phyloP scores from a whole-genome alignment of 2,797 vertebrate genomes.

The Rhinoraja longicauda region DNA sequence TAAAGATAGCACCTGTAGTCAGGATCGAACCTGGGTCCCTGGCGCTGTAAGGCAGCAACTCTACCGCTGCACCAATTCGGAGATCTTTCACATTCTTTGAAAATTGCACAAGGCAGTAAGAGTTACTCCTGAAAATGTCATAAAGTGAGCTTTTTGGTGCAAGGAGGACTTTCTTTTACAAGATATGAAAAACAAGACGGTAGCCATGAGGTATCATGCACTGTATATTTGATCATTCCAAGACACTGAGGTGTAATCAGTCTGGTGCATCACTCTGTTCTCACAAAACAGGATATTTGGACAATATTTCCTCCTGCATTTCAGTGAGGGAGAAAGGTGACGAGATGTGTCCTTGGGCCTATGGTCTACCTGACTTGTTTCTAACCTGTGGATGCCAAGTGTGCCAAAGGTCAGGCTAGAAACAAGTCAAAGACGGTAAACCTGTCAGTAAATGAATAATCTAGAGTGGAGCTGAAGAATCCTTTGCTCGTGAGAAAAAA shows the following conservation, averaged over 20 bases:
- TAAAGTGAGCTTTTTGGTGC: not conserved
- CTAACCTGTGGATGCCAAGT: not conserved
- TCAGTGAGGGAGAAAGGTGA: not conserved
- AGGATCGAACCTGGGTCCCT: too few relatives aligned
- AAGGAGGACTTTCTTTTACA: not conserved
- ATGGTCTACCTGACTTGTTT: not conserved
- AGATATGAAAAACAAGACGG: not conserved
- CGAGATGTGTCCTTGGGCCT: too few relatives aligned
- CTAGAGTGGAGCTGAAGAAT: not conserved
- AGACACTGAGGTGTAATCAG: not conserved
- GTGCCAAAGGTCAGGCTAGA: not conserved
- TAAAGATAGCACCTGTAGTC: too few relatives aligned
- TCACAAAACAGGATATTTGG: not conserved
- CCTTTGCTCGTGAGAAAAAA: not conserved
- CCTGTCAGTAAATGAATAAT: not conserved
- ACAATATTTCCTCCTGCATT: not conserved
- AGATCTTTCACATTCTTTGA: too few relatives aligned
- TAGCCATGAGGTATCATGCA: too few relatives aligned
- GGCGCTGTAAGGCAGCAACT: too few relatives aligned
- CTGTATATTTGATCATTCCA: not conserved
- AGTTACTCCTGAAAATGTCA: not conserved
- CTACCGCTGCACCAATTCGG: too few relatives aligned
- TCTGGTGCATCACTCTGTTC: too few relatives aligned
- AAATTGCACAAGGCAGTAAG: too few relatives aligned
- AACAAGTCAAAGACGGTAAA: not conserved